phyloP scores from a whole-genome alignment of 2,797 vertebrate genomes.

The Toxotes lorentzi region DNA sequence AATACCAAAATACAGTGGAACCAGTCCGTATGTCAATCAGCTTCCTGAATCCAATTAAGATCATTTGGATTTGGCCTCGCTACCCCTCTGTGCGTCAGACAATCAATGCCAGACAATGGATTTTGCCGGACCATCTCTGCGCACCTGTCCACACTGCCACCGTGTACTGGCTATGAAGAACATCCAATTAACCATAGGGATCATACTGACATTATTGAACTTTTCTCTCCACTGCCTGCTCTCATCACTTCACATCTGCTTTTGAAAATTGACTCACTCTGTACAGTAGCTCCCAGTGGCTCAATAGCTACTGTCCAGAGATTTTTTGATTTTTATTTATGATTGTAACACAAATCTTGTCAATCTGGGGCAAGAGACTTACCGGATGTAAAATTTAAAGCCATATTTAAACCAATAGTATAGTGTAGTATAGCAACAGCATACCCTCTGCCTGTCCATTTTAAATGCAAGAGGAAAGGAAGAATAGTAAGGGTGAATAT shows the following conservation, averaged over 20 bases:
- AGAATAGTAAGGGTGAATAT: conserved; percentile 4
- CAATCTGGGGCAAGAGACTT: not conserved
- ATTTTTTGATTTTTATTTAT: conserved; percentile 35
- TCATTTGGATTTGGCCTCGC: conserved; percentile 71
- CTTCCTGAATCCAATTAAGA: conserved; percentile 72
- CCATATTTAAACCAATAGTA: no score
- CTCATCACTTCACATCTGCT: conserved; percentile 62
- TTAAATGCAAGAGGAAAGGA: conserved; percentile 25
- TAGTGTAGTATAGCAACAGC: not conserved
- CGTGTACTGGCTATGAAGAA: conserved; percentile 54
- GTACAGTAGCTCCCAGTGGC: conserved; percentile 12
- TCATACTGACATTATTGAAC: conserved; percentile 70
- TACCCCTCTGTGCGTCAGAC: conserved; percentile 60
- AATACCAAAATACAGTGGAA: conserved; percentile 59
- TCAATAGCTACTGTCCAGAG: conserved; percentile 23
- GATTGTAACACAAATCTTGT: conserved; percentile 23
- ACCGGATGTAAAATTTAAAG: conserved; percentile 6
- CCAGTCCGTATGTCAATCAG: conserved; percentile 63
- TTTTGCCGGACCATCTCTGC: conserved; percentile 56
- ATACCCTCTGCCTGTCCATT: not conserved
- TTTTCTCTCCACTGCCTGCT: conserved; percentile 45
- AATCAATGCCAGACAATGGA: conserved; percentile 73
- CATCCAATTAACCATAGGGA: conserved; percentile 73
- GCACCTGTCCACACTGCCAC: conserved; percentile 65
- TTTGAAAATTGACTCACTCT: conserved; percentile 55